Percentiles rank a stretch among this genome's conserved stretches.
phyloP scores from a whole-genome alignment of 2,113 vertebrate species.

The Trichechus manatus region DNA sequence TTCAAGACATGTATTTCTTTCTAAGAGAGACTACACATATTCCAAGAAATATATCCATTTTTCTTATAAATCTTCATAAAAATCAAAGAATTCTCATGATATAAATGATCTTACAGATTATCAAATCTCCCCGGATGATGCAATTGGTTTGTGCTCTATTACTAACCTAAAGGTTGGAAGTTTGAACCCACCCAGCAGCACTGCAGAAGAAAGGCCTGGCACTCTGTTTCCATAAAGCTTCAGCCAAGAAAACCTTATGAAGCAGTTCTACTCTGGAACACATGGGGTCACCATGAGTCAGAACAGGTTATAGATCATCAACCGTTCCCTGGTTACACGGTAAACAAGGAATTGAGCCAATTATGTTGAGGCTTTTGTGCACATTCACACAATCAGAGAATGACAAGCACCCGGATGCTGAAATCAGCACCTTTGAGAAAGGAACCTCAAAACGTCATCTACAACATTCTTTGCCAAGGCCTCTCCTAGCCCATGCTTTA shows the following conservation, averaged over 20 bases:
- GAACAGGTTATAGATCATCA: not conserved
- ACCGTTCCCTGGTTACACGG: not conserved
- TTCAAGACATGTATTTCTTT: not conserved
- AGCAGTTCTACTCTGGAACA: not conserved
- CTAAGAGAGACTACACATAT: not conserved
- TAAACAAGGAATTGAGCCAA: not conserved
- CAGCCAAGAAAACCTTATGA: not conserved
- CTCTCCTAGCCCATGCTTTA: not conserved
- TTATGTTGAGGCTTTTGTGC: not conserved
- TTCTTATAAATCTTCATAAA: constrained; percentile 42
- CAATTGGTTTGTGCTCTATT: not conserved
- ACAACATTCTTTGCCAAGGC: not conserved
- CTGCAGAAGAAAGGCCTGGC: not conserved
- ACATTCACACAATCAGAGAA: not conserved
- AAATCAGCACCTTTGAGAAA: not conserved
- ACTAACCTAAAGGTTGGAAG: not conserved
- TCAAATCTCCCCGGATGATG: not conserved
- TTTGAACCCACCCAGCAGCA: not conserved
- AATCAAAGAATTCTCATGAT: constrained; percentile 38
- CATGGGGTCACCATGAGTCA: not conserved
- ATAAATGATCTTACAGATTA: constrained; percentile 17
- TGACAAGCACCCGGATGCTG: not conserved
- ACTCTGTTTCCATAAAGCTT: not conserved
- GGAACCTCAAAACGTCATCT: not conserved
- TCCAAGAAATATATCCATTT: not conserved